phyloP scores from a whole-genome alignment of 2,113 vertebrate species.

The Cinclus mexicanus region DNA sequence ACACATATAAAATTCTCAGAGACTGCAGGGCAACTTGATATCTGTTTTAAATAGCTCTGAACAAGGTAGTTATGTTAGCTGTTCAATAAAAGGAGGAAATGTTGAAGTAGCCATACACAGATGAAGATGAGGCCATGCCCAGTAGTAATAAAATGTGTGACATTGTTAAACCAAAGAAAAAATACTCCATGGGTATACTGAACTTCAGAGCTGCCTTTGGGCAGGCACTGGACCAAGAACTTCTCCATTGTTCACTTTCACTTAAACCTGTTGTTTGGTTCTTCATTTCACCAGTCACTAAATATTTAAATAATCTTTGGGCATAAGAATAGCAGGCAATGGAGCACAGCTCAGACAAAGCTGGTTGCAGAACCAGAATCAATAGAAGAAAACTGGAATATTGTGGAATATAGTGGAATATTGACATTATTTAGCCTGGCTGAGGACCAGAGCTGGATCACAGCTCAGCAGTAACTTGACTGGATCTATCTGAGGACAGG shows the following conservation, averaged over 20 bases:
- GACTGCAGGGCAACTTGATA: not conserved
- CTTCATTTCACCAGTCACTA: not conserved
- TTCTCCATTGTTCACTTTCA: not conserved
- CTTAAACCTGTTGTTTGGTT: not conserved
- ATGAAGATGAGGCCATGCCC: not conserved
- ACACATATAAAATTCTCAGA: not conserved
- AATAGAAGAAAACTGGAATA: not conserved
- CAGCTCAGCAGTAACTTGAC: rapidly evolving
- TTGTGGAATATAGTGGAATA: not conserved
- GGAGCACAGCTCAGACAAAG: not conserved
- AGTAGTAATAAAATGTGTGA: not conserved
- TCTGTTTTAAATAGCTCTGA: not conserved
- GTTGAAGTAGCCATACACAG: not conserved
- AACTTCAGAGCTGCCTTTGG: not conserved
- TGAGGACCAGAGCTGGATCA: not conserved
- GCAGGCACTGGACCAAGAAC: not conserved
- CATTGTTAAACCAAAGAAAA: not conserved
- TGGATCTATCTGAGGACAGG: not conserved
- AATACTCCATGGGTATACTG: not conserved
- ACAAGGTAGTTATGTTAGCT: not conserved
- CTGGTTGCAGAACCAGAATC: not conserved
- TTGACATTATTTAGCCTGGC: not conserved
- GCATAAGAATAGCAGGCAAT: not conserved
- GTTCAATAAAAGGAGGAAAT: not conserved
- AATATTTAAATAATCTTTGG: not conserved